Percentiles rank a stretch among this genome's conserved stretches.
These are phyloP conservation scores for Podarcis siculus DNA, from an alignment of 2,797 vertebrate species.

Conservation along the genomic window DNA sequence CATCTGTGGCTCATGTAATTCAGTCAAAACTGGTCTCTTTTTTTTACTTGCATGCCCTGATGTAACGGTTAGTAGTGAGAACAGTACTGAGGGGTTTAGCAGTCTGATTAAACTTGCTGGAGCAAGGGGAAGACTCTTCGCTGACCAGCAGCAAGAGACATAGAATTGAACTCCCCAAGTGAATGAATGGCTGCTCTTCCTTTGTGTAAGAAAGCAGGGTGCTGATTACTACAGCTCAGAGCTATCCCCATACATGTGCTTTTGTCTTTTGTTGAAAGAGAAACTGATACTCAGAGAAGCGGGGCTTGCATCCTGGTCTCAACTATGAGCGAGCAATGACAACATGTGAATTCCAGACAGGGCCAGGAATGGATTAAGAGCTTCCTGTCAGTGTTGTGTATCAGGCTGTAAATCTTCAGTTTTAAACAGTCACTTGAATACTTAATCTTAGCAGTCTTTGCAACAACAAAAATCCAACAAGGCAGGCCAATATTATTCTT, in stretches of 20 bases:
- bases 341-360: not conserved
- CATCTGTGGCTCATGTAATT: conserved; percentile 2
- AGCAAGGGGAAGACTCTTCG: not conserved
- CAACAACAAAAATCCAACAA: not conserved
- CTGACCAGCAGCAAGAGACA: not conserved
- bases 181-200: not conserved
- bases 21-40: not conserved
- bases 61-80: not conserved
- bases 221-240: not conserved
- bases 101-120: not conserved
- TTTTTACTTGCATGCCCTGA: conserved; percentile 3
- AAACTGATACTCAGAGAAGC: not conserved
- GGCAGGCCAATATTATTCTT: not conserved
- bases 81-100: not conserved
- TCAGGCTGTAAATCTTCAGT: not conserved
- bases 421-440: not conserved
- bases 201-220: not conserved
- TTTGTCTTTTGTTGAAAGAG: not conserved
- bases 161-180: too few relatives aligned
- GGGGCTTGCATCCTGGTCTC: not conserved
- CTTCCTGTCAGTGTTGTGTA: not conserved
- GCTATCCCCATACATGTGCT: not conserved
- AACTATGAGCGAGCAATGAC: not conserved
- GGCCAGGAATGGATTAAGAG: not conserved
- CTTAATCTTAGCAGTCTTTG: not conserved